These are phyloP conservation scores for Oryzias curvinotus DNA, from an alignment of 2,113 vertebrate genomes.

Conservation along the genomic window DNA sequence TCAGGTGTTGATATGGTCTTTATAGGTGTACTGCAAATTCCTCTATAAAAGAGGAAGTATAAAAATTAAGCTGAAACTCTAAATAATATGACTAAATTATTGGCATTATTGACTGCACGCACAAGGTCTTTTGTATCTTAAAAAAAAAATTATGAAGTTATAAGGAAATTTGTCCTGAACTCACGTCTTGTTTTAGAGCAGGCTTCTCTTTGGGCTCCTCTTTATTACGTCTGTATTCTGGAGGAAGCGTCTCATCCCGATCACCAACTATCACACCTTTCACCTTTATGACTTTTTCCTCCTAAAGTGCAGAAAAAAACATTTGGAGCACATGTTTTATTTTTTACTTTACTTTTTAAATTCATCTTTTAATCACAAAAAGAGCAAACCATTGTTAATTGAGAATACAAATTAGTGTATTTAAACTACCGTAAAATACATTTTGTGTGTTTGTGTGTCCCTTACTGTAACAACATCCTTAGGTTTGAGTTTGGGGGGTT, in stretches of 20 bases:
- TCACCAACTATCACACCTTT: conserved; percentile 73
- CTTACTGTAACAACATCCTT: conserved; percentile 57
- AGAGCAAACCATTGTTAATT: too few species aligned
- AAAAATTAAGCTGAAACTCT: too few species aligned
- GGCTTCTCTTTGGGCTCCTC: conserved; percentile 54
- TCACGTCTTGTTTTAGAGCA: conserved; percentile 64
- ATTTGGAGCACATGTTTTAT: neutral
- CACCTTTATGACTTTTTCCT: conserved; percentile 51
- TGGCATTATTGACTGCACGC: too few species aligned
- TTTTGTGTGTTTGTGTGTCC: too few species aligned
- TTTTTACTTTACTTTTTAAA: neutral
- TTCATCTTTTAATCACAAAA: neutral
- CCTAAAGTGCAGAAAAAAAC: conserved; percentile 36
- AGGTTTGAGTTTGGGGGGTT: conserved; percentile 63
- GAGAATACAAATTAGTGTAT: too few species aligned
- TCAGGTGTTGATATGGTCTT: too few species aligned
- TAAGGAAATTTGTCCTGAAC: neutral
- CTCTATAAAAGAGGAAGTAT: too few species aligned
- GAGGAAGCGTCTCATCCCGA: conserved; percentile 66
- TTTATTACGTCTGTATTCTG: conserved; percentile 65
- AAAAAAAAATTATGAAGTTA: too few species aligned
- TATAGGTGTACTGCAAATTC: too few species aligned
- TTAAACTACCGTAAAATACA: too few species aligned
- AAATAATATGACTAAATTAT: too few species aligned
- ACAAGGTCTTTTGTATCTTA: too few species aligned